Evolutionary conservation across 2,797 vertebrate genomes (phyloP).

Genomic region (Sebastes kiyomatsui): DNA sequence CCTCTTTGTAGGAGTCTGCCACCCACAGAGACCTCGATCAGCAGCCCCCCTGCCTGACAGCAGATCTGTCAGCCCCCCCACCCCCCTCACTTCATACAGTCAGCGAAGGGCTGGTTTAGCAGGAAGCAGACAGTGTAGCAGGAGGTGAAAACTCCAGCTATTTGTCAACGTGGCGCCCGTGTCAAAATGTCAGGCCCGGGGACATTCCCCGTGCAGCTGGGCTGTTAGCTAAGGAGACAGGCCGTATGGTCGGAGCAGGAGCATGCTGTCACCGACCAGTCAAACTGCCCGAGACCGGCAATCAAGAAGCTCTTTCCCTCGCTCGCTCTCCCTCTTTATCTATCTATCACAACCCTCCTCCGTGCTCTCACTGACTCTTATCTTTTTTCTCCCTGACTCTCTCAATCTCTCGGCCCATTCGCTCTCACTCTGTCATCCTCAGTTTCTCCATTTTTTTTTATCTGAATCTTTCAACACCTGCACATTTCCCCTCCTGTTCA

Average conservation of each 20-base stretch:
- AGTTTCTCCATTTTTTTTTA: slow-evolving; percentile 37
- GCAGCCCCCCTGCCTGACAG: slow-evolving; percentile 77
- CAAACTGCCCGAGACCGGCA: slow-evolving; percentile 73
- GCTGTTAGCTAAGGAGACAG: slow-evolving; percentile 86
- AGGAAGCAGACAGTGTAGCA: slow-evolving; percentile 85
- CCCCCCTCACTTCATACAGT: slow-evolving; percentile 75
- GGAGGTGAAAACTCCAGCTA: slow-evolving; percentile 88
- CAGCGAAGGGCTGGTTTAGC: slow-evolving; percentile 79
- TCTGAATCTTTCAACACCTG: slow-evolving; percentile 38
- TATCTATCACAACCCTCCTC: slow-evolving; percentile 64
- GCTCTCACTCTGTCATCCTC: slow-evolving; percentile 45
- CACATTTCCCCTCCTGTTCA: slow-evolving; percentile 28
- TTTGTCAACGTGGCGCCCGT: slow-evolving; percentile 87
- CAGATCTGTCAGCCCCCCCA: slow-evolving; percentile 80
- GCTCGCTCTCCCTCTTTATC: slow-evolving; percentile 62
- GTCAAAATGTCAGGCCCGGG: slow-evolving; percentile 87
- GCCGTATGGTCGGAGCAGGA: slow-evolving; percentile 85
- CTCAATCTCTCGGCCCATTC: slow-evolving; percentile 43
- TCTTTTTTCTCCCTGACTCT: slow-evolving; percentile 36
- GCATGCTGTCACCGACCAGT: slow-evolving; percentile 83
- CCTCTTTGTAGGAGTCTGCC: slow-evolving; percentile 73
- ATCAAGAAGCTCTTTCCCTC: slow-evolving; percentile 62
- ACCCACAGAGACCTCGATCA: slow-evolving; percentile 85
- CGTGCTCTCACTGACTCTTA: slow-evolving; percentile 43
- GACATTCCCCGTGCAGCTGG: slow-evolving; percentile 86